phyloP scores from a whole-genome alignment of 2,797 vertebrate genomes.

The Zenarchopterus dispar region DNA sequence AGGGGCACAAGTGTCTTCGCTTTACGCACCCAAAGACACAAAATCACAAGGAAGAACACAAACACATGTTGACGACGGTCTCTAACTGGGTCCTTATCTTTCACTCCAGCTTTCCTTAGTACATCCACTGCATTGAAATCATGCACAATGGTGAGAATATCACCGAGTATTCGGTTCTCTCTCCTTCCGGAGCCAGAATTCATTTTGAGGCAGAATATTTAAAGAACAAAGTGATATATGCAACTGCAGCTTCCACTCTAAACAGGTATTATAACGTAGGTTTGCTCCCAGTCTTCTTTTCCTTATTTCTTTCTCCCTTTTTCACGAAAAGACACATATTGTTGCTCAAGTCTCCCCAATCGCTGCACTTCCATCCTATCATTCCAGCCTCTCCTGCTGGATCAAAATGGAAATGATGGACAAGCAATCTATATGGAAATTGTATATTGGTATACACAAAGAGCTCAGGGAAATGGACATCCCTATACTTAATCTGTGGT shows the following conservation, averaged over 20 bases:
- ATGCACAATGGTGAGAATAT: no score
- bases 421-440: constrained; percentile 85
- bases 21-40: no score
- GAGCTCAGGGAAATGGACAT: constrained; percentile 46
- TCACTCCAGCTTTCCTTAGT: no score
- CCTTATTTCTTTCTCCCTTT: neutral
- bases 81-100: no score
- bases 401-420: constrained; percentile 82
- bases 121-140: no score
- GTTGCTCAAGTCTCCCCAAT: constrained; percentile 19
- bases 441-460: constrained; percentile 61
- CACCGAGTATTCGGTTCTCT: constrained; percentile 8
- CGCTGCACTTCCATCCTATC: constrained; percentile 46
- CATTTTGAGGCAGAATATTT: constrained; percentile 14
- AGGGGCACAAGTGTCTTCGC: no score
- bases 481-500: constrained; percentile 45
- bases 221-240: constrained; percentile 24
- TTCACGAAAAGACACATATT: constrained; percentile 32
- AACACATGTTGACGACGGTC: no score
- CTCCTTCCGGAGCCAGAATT: constrained; percentile 9
- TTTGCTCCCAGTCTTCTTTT: constrained; percentile 2
- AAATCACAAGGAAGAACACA: no score
- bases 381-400: constrained; percentile 51
- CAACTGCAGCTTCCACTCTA: constrained; percentile 13
- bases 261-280: constrained; percentile 27